phyloP scores from a whole-genome alignment of 2,888 invertebrate genomes.

The Habroteleia sp. region DNA sequence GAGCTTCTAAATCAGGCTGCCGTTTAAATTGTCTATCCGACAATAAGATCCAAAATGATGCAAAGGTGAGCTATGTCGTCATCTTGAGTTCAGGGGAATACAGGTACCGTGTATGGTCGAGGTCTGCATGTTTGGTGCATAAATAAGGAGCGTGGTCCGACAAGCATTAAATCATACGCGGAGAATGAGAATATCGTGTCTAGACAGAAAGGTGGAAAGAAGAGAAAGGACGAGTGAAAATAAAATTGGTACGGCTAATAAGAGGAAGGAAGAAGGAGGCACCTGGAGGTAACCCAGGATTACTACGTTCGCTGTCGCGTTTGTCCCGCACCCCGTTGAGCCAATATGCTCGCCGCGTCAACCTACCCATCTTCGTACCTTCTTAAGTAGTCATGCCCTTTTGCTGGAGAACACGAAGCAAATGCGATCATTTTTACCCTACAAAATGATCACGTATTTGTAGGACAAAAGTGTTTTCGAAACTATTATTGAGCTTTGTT shows the following conservation, averaged over 20 bases:
- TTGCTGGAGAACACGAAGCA: conserved; percentile 61
- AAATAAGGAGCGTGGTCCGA: conserved; percentile 78
- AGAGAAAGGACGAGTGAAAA: conserved; percentile 58
- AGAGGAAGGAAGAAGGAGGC: conserved; percentile 55
- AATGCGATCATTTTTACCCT: conserved; percentile 29
- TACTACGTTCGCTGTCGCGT: conserved; percentile 69
- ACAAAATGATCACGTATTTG: conserved; percentile 21
- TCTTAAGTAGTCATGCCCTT: conserved; percentile 77
- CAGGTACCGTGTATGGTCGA: conserved; percentile 74
- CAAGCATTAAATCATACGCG: conserved; percentile 79
- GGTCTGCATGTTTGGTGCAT: conserved; percentile 79
- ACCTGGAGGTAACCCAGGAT: conserved; percentile 62
- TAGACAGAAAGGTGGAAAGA: conserved; percentile 64
- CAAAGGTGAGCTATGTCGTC: conserved; percentile 70
- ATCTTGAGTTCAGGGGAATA: conserved; percentile 66
- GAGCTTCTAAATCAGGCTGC: conserved; percentile 44
- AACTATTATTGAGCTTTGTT: no score
- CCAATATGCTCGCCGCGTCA: conserved; percentile 79
- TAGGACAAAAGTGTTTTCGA: conserved; percentile 2
- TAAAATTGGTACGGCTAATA: conserved; percentile 52
- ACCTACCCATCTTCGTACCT: conserved; percentile 76
- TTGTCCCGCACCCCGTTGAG: conserved; percentile 76
- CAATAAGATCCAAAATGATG: conserved; percentile 75
- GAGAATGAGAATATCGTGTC: conserved; percentile 76
- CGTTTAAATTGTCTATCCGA: conserved; percentile 45